Evolutionary conservation across 1,140 invertebrate genomes (phyloP), one percentile per base, ranked within the genome.

Genomic region (Drosophila repleta): DNA sequence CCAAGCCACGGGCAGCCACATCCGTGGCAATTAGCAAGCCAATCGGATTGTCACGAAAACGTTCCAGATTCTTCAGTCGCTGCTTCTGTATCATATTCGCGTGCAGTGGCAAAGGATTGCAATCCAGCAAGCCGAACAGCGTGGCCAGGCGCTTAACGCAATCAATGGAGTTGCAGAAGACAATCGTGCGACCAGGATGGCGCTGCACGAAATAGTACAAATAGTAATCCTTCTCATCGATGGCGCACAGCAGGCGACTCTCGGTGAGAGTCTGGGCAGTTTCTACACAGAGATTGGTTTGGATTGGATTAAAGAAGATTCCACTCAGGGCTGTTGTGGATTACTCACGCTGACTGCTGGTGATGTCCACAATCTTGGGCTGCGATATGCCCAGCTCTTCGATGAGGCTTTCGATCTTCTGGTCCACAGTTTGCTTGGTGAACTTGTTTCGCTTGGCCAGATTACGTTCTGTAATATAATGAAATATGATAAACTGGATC

Each of bases 151-250:
- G 92, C 91, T 94, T 95, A 0, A 99, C 96, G 92, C 97, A 98
- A 60, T 97, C 97, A 65, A 99, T 99, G 56, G 97, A 98, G 92
- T 99, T 99, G 81, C 97, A 98, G 93, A 99, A 99, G n/a, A 99
- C 95, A 29, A 99, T 94, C 3, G 97, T 99, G 63, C 97, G 93
- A 0, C 98, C 98, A 0, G 94, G 94, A 92, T 99, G 95, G 51
- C 94, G 93, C 72, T 95, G 94, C 13, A 99, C 88, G 76, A 99
- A 97, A 88, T 99, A 99, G 91, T 98, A 99, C 0, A 99, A 92
- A 91, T 98, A 97, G 46, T 95, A 95, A 92, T 99, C 98, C 93
- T 98, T 98, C 61, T 98, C 95, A 35, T 97, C 95, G 24, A 96
- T 92, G 0, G 94, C 93, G 85, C 95, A 96, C 0, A 94, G 93